Evolutionary conservation across 2,113 vertebrate genomes (phyloP).

Genomic region (Psettodes erumei): DNA sequence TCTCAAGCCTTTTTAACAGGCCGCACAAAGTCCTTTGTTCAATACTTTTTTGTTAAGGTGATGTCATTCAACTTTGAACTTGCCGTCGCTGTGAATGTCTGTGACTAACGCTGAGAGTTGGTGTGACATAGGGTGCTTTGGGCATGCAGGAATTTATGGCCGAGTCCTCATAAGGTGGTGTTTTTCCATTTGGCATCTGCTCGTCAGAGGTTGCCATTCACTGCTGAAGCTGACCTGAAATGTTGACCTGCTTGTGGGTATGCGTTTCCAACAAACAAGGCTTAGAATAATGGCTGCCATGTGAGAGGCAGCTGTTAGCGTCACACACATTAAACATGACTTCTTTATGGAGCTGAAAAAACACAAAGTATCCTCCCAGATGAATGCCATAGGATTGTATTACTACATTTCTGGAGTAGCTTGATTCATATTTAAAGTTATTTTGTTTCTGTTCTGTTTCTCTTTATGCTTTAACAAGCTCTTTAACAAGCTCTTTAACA

Average conservation of each 20-base stretch:
- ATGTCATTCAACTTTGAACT: background rate
- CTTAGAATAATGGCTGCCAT: background rate
- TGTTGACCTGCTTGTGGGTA: slow-evolving; percentile 3
- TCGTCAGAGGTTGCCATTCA: background rate
- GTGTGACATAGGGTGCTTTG: background rate
- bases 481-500: too few species aligned
- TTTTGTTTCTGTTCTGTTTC: too few species aligned
- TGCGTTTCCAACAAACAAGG: slow-evolving; percentile 6
- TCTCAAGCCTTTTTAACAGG: background rate
- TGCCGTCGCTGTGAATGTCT: background rate
- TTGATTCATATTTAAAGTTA: background rate
- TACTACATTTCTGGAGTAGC: background rate
- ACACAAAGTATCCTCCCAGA: background rate
- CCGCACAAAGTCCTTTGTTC: background rate
- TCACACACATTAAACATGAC: background rate
- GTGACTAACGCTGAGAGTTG: background rate
- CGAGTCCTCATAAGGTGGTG: slow-evolving; percentile 12
- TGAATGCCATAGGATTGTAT: background rate
- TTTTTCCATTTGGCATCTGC: background rate
- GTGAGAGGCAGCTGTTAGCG: slow-evolving; percentile 8
- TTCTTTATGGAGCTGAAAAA: background rate
- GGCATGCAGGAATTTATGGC: background rate
- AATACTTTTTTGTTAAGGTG: background rate
- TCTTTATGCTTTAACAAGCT: too few species aligned
- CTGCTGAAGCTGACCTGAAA: background rate